A percentile compares a stretch with the other conserved stretches of the same genome.
These are phyloP conservation scores for Hylaeus anthracinus DNA, from an alignment of 1,140 invertebrate species.

Conservation along the genomic window DNA sequence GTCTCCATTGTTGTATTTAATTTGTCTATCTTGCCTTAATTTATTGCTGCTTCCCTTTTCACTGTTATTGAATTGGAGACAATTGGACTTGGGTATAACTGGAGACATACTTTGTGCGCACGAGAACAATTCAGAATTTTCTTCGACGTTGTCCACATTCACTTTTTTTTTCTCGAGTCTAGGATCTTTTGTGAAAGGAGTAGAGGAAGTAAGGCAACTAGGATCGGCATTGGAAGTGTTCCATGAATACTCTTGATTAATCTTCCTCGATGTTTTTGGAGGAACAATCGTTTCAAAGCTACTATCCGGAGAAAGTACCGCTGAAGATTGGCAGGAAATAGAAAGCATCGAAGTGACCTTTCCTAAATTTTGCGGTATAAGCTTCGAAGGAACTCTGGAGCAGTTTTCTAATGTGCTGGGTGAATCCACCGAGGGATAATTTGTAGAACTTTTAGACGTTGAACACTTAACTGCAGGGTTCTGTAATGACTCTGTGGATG, in stretches of 20 bases:
- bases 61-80: background rate
- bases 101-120: background rate
- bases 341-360: too few species aligned
- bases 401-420: background rate
- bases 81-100: background rate
- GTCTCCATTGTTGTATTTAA: constrained; percentile 20
- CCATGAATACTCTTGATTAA: background rate
- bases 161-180: background rate
- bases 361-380: too few species aligned
- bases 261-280: background rate
- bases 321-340: background rate
- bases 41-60: background rate
- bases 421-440: background rate
- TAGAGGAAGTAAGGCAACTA: constrained; percentile 29
- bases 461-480: constrained; percentile 13
- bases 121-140: background rate
- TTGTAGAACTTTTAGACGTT: background rate
- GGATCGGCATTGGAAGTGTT: constrained; percentile 45
- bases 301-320: constrained; percentile 44
- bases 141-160: background rate
- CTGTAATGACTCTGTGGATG: constrained; percentile 26
- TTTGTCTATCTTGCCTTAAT: background rate
- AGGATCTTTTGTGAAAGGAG: constrained; percentile 9
- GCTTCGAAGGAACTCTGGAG: too few species aligned
- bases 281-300: constrained; percentile 39